Evolutionary conservation across 2,888 invertebrate genomes (phyloP).

Genomic region (Pachycephus smyrnensis): DNA sequence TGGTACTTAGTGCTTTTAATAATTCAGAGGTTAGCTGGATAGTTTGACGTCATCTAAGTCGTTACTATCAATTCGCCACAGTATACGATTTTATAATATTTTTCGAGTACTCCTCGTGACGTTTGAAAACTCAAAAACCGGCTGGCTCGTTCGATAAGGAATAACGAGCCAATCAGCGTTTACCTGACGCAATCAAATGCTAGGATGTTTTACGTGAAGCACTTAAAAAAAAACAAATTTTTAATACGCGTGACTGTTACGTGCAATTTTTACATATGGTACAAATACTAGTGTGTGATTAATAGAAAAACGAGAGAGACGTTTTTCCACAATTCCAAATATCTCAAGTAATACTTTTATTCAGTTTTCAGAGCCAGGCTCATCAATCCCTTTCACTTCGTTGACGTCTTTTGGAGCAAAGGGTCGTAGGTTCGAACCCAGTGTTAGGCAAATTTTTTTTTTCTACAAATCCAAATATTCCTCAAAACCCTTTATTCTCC

Average conservation of each 20-base stretch:
- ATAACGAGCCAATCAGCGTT: background rate
- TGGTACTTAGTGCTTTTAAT: background rate
- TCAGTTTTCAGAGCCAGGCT: too few species aligned
- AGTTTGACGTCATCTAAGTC: background rate
- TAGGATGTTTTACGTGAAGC: too few species aligned
- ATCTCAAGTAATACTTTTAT: too few species aligned
- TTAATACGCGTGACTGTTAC: too few species aligned
- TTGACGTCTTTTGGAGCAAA: background rate
- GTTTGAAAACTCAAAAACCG: background rate
- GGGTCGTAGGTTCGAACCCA: conserved; percentile 1
- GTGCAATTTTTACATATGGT: too few species aligned
- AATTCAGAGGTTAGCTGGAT: background rate
- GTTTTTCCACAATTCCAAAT: too few species aligned
- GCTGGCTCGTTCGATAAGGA: background rate
- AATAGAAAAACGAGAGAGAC: too few species aligned
- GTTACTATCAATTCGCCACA: background rate
- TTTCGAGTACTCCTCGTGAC: background rate
- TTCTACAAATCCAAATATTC: background rate
- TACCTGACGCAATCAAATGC: too few species aligned
- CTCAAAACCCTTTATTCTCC: background rate
- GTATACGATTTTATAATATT: background rate
- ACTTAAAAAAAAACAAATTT: too few species aligned
- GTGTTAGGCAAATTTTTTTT: background rate
- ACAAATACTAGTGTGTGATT: too few species aligned
- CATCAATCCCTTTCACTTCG: too few species aligned